phyloP scores from a whole-genome alignment of 2,113 vertebrate species.

The Carassius gibelio region DNA sequence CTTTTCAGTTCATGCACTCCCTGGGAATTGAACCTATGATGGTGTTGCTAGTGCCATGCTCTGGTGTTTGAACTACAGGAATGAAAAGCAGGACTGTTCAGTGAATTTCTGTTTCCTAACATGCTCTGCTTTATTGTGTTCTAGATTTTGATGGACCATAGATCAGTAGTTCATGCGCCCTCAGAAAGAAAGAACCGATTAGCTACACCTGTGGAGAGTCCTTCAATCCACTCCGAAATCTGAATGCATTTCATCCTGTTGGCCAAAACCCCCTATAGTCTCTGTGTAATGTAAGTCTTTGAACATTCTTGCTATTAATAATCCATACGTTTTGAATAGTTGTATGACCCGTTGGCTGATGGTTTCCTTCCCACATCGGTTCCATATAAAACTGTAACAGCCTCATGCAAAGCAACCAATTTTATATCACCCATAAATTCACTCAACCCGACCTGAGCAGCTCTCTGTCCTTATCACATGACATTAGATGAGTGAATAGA shows the following conservation, averaged over 20 bases:
- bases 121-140: background rate
- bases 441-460: constrained; percentile 1
- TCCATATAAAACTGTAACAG: constrained; percentile 33
- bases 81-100: background rate
- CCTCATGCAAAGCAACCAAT: background rate
- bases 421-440: constrained; percentile 15
- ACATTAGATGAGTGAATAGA: constrained; percentile 1
- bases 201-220: constrained; percentile 10
- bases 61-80: background rate
- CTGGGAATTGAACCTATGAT: background rate
- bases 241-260: background rate
- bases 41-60: background rate
- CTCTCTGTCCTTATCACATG: background rate
- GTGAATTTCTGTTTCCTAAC: background rate
- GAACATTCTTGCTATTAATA: constrained; percentile 47
- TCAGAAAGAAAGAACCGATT: constrained; percentile 2
- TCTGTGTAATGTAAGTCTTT: background rate
- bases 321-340: constrained; percentile 15
- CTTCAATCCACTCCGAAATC: background rate
- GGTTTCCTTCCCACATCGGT: constrained; percentile 35
- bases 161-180: constrained; percentile 10
- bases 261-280: background rate
- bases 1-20: background rate
- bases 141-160: background rate
- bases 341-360: constrained; percentile 21